Evolutionary conservation across 2,113 vertebrate species (phyloP), one percentile per base, ranked within the genome.

Genomic region (Fukomys damarensis): DNA sequence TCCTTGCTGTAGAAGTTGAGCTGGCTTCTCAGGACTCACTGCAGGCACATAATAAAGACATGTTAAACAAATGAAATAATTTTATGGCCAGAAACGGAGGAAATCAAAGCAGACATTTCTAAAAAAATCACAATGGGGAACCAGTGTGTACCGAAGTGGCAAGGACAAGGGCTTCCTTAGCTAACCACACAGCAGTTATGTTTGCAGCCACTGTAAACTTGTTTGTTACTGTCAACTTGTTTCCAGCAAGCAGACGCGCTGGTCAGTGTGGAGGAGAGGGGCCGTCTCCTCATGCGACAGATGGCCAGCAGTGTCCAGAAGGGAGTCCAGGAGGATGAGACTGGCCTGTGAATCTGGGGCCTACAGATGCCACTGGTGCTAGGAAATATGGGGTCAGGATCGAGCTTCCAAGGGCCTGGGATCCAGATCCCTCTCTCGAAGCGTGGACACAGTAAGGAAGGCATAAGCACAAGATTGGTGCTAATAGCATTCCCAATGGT

Each of bases 381-480:
- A 5, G 46, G 49, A 92, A 77, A 5, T 12, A 19, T 17, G 24
- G 19, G 10, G 2, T 66, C 43, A 54, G 22, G 14, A 65, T 22
- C 3, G 24, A 56, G 12, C n/a, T 79, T 68, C 54, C 32, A 13
- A 38, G 35, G 16, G 7, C 56, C 13, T 46, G 41, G 1, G 20
- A 30, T 76, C 72, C 61, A 82, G 77, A 61, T 41, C 14, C 68
- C 77, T 76, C 70, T 38, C n/a, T 66, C 30, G 61, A 63, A 82
- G 70, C 16, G 12, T n/a, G 59, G 26, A 20, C 3, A 14, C 24
- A 5, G 68, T 2, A 0, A 74, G 10, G 7, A 65, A 38, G 9
- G 0, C 26, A 2, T 4, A 22, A 16, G 54, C 19, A 3, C 0
- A 52, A 11, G 12, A 0, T 49, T 54, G 16, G 19, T 1, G 49